Base-by-base conservation (phyloP, 2,113 vertebrate species). In the Chaetops frenatus region DNA sequence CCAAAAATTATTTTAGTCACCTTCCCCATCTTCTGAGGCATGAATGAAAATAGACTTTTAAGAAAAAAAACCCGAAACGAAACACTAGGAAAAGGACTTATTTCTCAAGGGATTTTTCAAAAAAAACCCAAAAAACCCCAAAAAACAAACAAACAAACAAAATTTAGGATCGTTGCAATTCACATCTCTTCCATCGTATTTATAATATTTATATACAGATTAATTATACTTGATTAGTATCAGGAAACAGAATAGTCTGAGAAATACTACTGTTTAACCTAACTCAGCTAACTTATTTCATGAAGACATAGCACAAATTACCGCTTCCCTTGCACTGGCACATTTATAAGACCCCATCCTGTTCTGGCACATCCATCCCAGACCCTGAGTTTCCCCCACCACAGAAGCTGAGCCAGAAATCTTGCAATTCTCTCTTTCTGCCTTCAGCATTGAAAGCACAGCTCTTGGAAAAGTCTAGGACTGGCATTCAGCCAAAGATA, bases 161-260 rank as follows among this genome's bases (percentile, higher is more conserved):
- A 6, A 11, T 24, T 27, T 13, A 44, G 66, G 19, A 6, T 72
- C 58, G 5, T 23, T 81, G 24, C 4, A 90, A 83, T 77, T 78
- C 10, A 71, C 16, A 42, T n/a, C 29, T 33, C 45, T 86, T 72
- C 27, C 38, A 78, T 44, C 24, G 60, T 38, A 84, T 81, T 58
- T 44, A 40, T 44, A 70, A 33, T 53, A 62, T 73, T 91, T 95
- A 66, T 70, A 18, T 86, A 77, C 20, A 67, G n/a, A 77, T 83
- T 77, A 71, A 86, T 94, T 95, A 51, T 65, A 53, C 56, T 83
- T 81, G 62, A 90, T 84, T 92, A 84, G 24, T 50, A 61, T 72
- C 40, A 83, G 48, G 76, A 90, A 93, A 83, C 51, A 51, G 53
- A 92, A 88, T 31, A 92, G 45, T 74, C 23, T 45, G 17, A 81